Evolutionary conservation across 1,140 invertebrate species (phyloP), one percentile per base, ranked within the genome.

Genomic region (Microplitis mediator): DNA sequence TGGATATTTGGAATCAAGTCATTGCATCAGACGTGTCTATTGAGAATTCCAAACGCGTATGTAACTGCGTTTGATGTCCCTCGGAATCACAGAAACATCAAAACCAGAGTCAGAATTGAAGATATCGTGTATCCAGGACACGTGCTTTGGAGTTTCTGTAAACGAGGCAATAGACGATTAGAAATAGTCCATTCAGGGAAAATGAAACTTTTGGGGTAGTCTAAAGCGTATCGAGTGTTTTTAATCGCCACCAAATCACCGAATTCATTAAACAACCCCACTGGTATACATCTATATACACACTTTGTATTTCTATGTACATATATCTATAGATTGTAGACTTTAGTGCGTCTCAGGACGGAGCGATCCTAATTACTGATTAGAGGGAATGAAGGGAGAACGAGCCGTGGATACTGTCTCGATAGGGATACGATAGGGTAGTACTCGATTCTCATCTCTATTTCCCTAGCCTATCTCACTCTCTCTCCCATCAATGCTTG

Each of bases 321-420:
- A 23, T 23, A 23, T 23, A 23, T 23, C 23, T 23, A 23, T 23
- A 23, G 9, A n/a, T n/a, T n/a, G 51, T n/a, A 14, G 51, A 54
- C 56, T 5, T 16, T 23, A 69, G 70, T 72, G 58, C 31, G 69
- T 75, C 74, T 39, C 68, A 68, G 56, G 65, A 74, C 74, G 4
- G 52, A 64, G 63, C 62, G 79, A 83, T 82, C 77, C 80, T 81
- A 80, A 83, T 82, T 81, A 82, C 75, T 79, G 79, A 81, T 81
- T 80, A 78, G 75, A 69, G 64, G 34, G 16, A 45, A 65, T 64
- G 35, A 76, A 63, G 75, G 69, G 66, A 36, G 69, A 75, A 77
- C 78, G 51, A n/a, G 51, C 51, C 32, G 14, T 51, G 35, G 66
- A 56, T 68, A 68, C 45, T 13, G 39, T 6, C 65, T 35, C 9